Evolutionary conservation across 2,797 vertebrate species (phyloP), one percentile per base, ranked within the genome.

Genomic region (Distichodus sexfasciatus): DNA sequence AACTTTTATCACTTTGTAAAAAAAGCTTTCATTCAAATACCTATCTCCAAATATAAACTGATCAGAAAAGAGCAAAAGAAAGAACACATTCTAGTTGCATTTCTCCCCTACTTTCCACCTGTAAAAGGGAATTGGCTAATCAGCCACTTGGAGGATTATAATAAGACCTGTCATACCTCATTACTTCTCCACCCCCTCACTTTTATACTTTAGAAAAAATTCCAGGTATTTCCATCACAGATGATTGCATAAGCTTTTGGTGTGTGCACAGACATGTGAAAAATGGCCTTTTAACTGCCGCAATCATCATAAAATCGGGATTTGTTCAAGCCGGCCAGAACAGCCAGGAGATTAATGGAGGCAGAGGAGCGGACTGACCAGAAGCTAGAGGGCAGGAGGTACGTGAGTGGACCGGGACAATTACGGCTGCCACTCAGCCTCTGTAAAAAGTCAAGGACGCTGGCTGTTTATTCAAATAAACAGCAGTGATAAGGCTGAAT

Each of bases 231-330:
- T 75, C 57, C 36, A 46, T 48, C 60, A 65, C 47, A 63, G 59
- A 68, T 73, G 53, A 73, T 65, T 63, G 65, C 40, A 41, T 51
- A 67, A 65, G 57, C 54, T 40, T 55, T 57, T 60, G 51, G 50
- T 62, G 38, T 65, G 47, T 63, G 62, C 66, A 47, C 46, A 75
- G 78, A 77, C 65, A 60, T 68, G 53, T 75, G 75, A 80, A 67
- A 75, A 77, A 77, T 76, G 66, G 66, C 58, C 44, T 67, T 80
- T 80, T 80, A 80, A 80, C 54, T 77, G 72, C 53, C 9, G 63
- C 72, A 80, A 80, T 80, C 72, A 80, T 63, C 69, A 77, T 80
- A 75, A 80, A 80, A 80, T 75, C 54, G 58, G 66, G 72, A 75
- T 68, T 68, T 75, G 75, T 71, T 80, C 62, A 72, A 54, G 61